A percentile compares a stretch with the other conserved stretches of the same genome.
Evolutionary conservation across 2,113 vertebrate genomes (phyloP).

Genomic region (Meriones unguiculatus): DNA sequence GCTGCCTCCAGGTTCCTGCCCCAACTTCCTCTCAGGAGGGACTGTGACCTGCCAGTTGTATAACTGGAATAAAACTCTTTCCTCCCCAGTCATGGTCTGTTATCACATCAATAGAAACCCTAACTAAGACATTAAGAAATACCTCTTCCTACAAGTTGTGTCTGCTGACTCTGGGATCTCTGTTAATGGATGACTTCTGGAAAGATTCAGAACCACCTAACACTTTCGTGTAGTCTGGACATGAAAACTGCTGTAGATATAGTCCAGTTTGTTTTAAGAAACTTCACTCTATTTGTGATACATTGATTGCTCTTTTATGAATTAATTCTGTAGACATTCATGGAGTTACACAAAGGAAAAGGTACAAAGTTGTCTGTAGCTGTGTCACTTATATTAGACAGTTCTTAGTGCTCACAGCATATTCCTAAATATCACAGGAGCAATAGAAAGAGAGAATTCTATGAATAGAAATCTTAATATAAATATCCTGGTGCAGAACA

Average conservation of each 20-base stretch:
- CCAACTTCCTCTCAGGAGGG: neutral
- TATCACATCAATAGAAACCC: neutral
- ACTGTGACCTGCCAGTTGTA: neutral
- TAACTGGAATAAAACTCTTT: neutral
- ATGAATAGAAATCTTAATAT: neutral
- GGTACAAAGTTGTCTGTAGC: neutral
- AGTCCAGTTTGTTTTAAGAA: neutral
- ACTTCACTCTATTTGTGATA: neutral
- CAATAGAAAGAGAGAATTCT: neutral
- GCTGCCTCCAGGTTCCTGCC: neutral
- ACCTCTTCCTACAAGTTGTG: neutral
- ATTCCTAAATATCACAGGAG: neutral
- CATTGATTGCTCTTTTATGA: neutral
- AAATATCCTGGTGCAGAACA: neutral
- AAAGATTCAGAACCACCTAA: neutral
- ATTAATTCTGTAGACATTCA: constrained; percentile 6
- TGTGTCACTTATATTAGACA: neutral
- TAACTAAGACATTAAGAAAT: neutral
- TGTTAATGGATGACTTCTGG: neutral
- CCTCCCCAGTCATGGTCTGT: neutral
- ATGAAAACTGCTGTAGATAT: neutral
- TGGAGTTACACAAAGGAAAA: neutral
- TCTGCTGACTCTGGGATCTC: neutral
- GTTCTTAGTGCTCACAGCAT: neutral
- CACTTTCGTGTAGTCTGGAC: neutral